Base-by-base conservation (phyloP, 2,113 vertebrate genomes). In the Phalacrocorax aristotelis region DNA sequence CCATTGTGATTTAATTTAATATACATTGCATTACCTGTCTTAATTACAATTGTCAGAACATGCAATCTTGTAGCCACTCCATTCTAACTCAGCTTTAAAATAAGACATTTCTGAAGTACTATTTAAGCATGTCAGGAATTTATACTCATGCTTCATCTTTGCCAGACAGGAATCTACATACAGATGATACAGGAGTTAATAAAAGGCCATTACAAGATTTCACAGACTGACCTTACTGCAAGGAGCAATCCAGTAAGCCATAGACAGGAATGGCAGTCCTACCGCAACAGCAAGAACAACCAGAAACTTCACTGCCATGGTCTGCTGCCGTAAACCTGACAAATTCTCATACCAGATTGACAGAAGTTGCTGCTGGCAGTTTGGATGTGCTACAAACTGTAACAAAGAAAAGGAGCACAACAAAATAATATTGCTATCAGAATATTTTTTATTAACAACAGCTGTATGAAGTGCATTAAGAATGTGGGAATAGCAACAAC, bases 331-430 rank as follows among this genome's bases (percentile, higher is more conserved):
- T 38, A 99, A 97, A 58, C 99, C 99, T 0, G 99, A 99, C 51
- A 99, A 92, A 87, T 99, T 99, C 97, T 99, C 99, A 10, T 99
- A 99, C 99, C 99, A 99, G 89, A 99, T 99, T 62, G 99, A 99
- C 8, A 99, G 98, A 60, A 99, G 99, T 14, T 99, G 99, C 87
- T 99, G 99, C 58, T 99, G 99, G 96, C 99, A 99, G 97, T 99
- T 99, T 49, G 99, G 99, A 97, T 99, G 99, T 57, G 99, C 99
- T 89, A 99, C 99, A 96, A 99, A 99, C 99, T 99, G 87, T 76
- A 64, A 89, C 38, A 70, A 93, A 90, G 46, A 65, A 36, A 94
- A 57, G 16, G 3, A 87, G 48, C n/a, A 79, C 8, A 72, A 80
- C 21, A 40, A 89, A 87, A 21, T 5, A 62, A 44, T 20, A 26